Percentiles rank a stretch among this genome's conserved stretches.
phyloP scores from a whole-genome alignment of 2,113 vertebrate species.

The Ranitomeya variabilis region DNA sequence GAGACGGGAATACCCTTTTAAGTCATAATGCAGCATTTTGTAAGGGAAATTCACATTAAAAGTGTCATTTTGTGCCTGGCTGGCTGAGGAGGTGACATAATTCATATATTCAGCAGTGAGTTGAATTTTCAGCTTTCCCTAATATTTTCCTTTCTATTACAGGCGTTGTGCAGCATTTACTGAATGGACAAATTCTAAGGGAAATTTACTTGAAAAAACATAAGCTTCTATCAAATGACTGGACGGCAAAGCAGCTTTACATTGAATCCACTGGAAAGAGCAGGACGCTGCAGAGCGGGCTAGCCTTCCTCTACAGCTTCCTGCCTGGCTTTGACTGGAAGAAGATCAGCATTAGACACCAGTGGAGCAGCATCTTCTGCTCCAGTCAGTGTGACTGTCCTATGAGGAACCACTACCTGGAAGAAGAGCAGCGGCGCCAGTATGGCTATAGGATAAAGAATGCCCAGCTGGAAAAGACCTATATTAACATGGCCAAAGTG shows the following conservation, averaged over 20 bases:
- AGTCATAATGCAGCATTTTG: too few relatives aligned
- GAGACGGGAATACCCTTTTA: too few relatives aligned
- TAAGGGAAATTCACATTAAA: too few relatives aligned
- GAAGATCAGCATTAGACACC: conserved; percentile 82
- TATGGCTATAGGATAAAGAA: conserved; percentile 84
- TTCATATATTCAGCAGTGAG: not conserved
- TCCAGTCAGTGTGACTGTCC: conserved; percentile 89
- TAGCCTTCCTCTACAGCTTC: conserved; percentile 89
- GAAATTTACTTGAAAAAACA: conserved; percentile 86
- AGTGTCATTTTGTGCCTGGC: too few relatives aligned
- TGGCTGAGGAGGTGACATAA: not conserved
- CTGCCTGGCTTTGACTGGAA: conserved; percentile 89
- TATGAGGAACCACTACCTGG: conserved; percentile 84
- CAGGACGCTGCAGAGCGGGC: conserved; percentile 89
- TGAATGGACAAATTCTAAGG: conserved; percentile 84
- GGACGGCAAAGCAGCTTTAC: conserved; percentile 84
- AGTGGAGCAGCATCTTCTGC: conserved; percentile 93
- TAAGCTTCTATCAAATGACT: conserved; percentile 76
- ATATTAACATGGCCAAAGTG: conserved; percentile 84
- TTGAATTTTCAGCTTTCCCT: not conserved
- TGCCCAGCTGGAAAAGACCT: conserved; percentile 80
- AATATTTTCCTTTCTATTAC: conserved; percentile 42
- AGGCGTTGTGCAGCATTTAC: conserved; percentile 94
- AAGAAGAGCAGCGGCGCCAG: conserved; percentile 90
- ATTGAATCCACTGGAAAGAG: conserved; percentile 93